Base-by-base conservation (phyloP, 2,797 vertebrate genomes). In the Danio choprae region DNA sequence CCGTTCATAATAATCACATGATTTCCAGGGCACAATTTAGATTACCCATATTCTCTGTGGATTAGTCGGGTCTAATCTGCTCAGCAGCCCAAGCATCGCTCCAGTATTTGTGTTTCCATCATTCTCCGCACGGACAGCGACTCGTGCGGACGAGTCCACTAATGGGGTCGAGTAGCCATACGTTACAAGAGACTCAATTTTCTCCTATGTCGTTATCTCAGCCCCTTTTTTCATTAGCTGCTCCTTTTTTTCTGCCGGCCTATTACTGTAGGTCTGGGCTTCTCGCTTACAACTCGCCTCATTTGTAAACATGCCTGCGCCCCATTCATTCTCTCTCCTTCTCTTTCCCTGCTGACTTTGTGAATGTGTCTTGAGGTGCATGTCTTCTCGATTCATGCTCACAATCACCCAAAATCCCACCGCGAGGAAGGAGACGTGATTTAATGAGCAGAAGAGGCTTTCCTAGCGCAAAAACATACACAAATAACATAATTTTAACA, bases 41-140 rank as follows among this genome's bases (percentile, higher is more conserved):
- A 85, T 90, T 81, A 70, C 82, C 62, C 68, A 81, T 72, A 79
- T 85, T 74, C 77, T 87, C 84, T 16, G 79, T 84, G 90, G 89
- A 92, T 93, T 92, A 91, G 65, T 72, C 56, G 6, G 55, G 73
- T 84, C 84, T 92, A 91, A 93, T 91, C 91, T 91, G 87, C 89
- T 90, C 87, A 85, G 86, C 87, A 84, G 87, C 81, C 86, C 85
- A 68, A 69, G 84, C 84, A 82, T 87, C 79, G 83, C 85, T 79
- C 41, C 77, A 43, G 67, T 85, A 88, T 87, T 87, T 88, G 89
- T 89, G 87, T 89, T 91, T 91, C 81, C 89, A 87, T 89, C 89
- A 89, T 85, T 46, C 64, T 59, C n/a, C 43, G 84, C 86, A 80
- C 86, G 65, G 29, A 67, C 63, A 75, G 70, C 38, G 5, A 46